A percentile compares a stretch with the other conserved stretches of the same genome.
Evolutionary conservation across 1,140 invertebrate genomes (phyloP).

Genomic region (Hyphantria cunea): DNA sequence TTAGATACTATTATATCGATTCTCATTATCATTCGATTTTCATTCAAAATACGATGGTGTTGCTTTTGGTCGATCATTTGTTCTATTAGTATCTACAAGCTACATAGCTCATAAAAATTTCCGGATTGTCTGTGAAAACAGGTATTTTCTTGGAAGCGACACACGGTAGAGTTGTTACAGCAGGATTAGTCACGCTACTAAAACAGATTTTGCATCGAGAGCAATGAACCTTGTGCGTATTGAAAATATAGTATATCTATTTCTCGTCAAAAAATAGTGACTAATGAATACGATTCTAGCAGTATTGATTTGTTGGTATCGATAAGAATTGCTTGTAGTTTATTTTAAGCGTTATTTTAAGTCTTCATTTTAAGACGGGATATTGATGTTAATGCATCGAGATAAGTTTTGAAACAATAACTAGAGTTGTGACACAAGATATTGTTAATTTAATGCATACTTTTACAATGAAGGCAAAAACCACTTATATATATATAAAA

Average conservation of each 20-base stretch:
- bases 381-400: too few species aligned
- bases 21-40: slow-evolving; percentile 17
- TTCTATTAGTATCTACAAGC: too few species aligned
- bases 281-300: background rate
- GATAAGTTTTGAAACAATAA: too few species aligned
- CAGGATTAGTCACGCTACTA: slow-evolving; percentile 50
- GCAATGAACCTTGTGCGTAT: slow-evolving; percentile 31
- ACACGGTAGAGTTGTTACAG: slow-evolving; percentile 21
- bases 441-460: too few species aligned
- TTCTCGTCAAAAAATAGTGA: slow-evolving; percentile 14
- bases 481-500: too few species aligned
- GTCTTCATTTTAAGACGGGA: too few species aligned
- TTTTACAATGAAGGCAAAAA: too few species aligned
- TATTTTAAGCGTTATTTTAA: background rate
- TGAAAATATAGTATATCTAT: background rate
- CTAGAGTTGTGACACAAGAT: too few species aligned
- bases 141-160: slow-evolving; percentile 40
- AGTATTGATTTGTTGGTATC: too few species aligned
- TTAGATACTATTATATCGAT: slow-evolving; percentile 43
- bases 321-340: background rate
- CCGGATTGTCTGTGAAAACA: slow-evolving; percentile 17
- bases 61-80: too few species aligned
- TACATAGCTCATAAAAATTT: too few species aligned
- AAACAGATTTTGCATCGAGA: slow-evolving; percentile 42
- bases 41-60: too few species aligned